These are phyloP conservation scores for Coptodon bakossiorum DNA, from an alignment of 2,113 vertebrate genomes.

Conservation along the genomic window DNA sequence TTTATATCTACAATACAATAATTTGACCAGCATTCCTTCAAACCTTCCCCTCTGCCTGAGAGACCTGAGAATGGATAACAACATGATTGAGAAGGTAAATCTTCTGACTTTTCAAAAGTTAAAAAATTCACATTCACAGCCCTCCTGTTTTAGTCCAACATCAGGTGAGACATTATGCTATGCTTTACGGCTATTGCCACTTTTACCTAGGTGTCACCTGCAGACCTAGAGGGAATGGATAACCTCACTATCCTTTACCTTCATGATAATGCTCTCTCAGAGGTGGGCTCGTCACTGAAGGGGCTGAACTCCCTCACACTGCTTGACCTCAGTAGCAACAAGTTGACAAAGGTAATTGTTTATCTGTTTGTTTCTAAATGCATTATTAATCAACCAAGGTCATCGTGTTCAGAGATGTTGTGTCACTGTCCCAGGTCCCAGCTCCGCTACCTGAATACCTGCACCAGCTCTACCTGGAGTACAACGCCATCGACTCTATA, in stretches of 20 bases:
- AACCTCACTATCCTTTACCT: constrained; percentile 90
- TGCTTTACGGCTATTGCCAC: neutral
- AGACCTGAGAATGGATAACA: constrained; percentile 86
- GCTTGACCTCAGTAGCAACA: constrained; percentile 86
- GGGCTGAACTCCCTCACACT: constrained; percentile 81
- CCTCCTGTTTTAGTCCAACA: neutral
- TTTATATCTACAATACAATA: constrained; percentile 91
- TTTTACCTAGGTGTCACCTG: constrained; percentile 71
- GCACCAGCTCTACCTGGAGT: constrained; percentile 92
- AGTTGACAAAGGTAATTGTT: constrained; percentile 73
- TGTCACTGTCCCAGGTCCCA: constrained; percentile 66
- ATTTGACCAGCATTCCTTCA: constrained; percentile 81
- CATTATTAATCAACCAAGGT: neutral
- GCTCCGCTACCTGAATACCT: constrained; percentile 79
- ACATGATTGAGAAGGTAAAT: constrained; percentile 80
- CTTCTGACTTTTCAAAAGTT: neutral
- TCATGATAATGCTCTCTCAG: constrained; percentile 84
- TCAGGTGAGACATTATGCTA: neutral
- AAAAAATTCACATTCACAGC: neutral
- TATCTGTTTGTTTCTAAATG: neutral
- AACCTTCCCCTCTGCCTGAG: constrained; percentile 81
- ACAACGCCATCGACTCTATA: constrained; percentile 82
- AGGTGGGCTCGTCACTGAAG: constrained; percentile 77
- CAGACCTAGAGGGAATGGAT: constrained; percentile 83
- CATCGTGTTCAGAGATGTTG: neutral